These are phyloP conservation scores for Siniperca knerii DNA, from an alignment of 2,113 vertebrate species.

Conservation along the genomic window DNA sequence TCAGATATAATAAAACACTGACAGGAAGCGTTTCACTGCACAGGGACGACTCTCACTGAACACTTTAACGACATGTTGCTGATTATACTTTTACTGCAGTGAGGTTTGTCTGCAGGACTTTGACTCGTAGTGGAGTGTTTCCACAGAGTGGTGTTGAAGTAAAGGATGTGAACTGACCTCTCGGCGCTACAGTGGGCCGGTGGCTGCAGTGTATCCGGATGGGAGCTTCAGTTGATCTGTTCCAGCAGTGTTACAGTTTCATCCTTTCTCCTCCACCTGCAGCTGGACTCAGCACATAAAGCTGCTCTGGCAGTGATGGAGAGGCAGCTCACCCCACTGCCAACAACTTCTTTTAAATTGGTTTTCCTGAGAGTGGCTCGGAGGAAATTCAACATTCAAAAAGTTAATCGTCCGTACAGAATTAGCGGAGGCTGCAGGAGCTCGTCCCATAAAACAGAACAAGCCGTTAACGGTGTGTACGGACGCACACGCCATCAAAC, in stretches of 20 bases:
- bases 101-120: no score
- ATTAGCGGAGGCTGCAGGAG: conserved; percentile 18
- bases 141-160: no score
- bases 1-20: no score
- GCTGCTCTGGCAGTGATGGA: conserved; percentile 5
- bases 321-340: not conserved
- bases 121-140: no score
- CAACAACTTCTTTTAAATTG: conserved; percentile 29
- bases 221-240: not conserved
- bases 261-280: conserved; percentile 22
- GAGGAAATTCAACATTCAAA: not conserved
- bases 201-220: not conserved
- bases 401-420: conserved; percentile 31
- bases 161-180: no score
- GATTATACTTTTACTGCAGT: no score
- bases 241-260: not conserved
- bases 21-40: no score
- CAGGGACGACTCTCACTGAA: no score
- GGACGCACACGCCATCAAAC: not conserved
- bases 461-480: not conserved
- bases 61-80: no score
- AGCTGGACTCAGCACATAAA: conserved; percentile 2
- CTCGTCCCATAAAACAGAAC: conserved; percentile 6
- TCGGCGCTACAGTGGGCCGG: no score
- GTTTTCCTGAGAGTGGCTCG: conserved; percentile 22